phyloP scores from a whole-genome alignment of 64 coral and sea anemone species.

The Platygyra sinensis region DNA sequence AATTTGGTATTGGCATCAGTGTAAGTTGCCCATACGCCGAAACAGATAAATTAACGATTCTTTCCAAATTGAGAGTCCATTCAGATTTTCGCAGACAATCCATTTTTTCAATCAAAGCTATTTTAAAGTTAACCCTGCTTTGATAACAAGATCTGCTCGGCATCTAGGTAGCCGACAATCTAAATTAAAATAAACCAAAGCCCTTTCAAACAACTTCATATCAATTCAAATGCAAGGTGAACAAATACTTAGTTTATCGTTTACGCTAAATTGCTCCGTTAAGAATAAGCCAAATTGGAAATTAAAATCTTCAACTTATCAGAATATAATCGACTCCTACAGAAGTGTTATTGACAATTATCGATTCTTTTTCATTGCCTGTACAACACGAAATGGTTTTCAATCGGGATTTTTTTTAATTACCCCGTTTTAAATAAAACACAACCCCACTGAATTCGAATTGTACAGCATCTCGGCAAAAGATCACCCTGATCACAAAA shows the following conservation, averaged over 20 bases:
- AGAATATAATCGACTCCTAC: not conserved
- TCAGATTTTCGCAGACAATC: too few species aligned
- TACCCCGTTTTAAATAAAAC: too few species aligned
- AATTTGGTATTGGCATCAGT: not conserved
- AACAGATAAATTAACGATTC: not conserved
- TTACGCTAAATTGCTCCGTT: not conserved
- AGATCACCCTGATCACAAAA: too few species aligned
- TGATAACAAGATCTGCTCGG: not conserved
- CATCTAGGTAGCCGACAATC: not conserved
- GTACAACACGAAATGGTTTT: too few species aligned
- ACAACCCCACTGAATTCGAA: too few species aligned
- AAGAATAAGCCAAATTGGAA: not conserved
- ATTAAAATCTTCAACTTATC: not conserved
- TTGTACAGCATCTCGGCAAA: too few species aligned
- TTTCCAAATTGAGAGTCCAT: not conserved
- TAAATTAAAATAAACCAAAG: not conserved
- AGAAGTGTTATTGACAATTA: too few species aligned
- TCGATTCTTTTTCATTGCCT: too few species aligned
- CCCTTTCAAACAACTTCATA: not conserved
- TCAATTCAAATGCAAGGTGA: not conserved
- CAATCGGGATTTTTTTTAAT: too few species aligned
- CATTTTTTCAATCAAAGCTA: not conserved
- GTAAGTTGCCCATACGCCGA: not conserved
- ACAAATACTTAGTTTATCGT: not conserved
- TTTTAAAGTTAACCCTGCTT: not conserved